These are phyloP conservation scores for Stenoptilia bipunctidactyla DNA, from an alignment of 2,888 invertebrate genomes.

Conservation along the genomic window DNA sequence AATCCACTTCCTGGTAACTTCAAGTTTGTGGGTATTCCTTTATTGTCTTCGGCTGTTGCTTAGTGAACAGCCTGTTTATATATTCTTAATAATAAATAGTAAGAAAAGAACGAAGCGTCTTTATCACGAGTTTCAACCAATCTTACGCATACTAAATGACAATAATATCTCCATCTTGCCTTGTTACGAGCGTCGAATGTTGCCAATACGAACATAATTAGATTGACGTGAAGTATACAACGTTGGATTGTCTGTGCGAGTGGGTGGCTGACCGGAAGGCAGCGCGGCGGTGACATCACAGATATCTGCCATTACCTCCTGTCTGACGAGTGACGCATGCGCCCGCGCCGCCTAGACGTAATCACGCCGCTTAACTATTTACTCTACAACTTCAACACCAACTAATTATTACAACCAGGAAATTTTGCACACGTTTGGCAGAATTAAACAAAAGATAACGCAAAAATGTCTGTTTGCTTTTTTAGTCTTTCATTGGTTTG, in stretches of 20 bases:
- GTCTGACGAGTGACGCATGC: slow-evolving; percentile 14
- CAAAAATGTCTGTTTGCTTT: slow-evolving; percentile 17
- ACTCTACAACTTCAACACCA: background rate
- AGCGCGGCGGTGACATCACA: slow-evolving; percentile 29
- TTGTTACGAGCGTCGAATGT: too few relatives aligned
- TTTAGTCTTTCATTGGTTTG: slow-evolving; percentile 19
- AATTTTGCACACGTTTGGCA: slow-evolving; percentile 3
- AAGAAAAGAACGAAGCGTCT: too few relatives aligned
- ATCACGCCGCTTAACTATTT: background rate
- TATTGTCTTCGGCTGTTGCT: too few relatives aligned
- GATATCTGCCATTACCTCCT: slow-evolving; percentile 23
- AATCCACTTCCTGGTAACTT: too few relatives aligned
- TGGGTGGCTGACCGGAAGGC: slow-evolving; percentile 25
- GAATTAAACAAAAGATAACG: background rate
- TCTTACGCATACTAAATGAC: too few relatives aligned
- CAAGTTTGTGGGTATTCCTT: too few relatives aligned
- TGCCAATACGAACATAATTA: too few relatives aligned
- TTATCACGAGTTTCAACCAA: too few relatives aligned
- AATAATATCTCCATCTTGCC: too few relatives aligned
- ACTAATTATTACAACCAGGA: background rate
- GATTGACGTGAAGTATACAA: too few relatives aligned
- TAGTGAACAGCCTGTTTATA: too few relatives aligned
- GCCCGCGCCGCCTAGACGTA: background rate
- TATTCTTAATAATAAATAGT: too few relatives aligned
- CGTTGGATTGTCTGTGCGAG: slow-evolving; percentile 13